These are phyloP conservation scores for Choloepus didactylus DNA, from an alignment of 2,797 vertebrate genomes.

Conservation along the genomic window DNA sequence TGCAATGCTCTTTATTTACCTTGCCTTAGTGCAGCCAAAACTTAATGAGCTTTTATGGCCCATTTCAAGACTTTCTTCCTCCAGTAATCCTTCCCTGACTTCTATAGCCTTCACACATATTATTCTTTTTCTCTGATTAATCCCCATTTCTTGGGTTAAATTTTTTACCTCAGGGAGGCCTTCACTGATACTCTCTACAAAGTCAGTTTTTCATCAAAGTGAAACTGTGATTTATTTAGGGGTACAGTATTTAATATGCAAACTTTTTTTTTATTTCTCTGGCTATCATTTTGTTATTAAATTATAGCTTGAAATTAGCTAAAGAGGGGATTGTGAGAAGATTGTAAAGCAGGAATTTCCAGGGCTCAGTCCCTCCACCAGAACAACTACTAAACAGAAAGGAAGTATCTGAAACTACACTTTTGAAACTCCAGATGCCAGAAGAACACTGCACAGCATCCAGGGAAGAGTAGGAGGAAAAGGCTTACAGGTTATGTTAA, in stretches of 20 bases:
- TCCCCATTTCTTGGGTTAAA: neutral
- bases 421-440: no score
- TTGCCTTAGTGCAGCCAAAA: neutral
- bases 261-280: neutral
- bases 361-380: no score
- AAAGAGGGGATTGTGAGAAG: no score
- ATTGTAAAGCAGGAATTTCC: no score
- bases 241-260: neutral
- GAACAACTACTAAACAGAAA: no score
- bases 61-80: neutral
- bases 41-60: neutral
- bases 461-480: no score
- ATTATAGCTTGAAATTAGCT: neutral
- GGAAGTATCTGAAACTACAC: no score
- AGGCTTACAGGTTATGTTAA: no score
- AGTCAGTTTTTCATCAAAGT: neutral
- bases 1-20: neutral
- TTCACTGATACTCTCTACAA: neutral
- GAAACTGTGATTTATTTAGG: neutral
- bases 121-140: neutral
- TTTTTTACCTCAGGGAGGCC: neutral
- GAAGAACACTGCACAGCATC: no score
- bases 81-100: neutral
- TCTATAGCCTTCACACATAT: neutral
- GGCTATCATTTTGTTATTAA: slow-evolving; percentile 57